Conservation (phyloP, 2,888 invertebrate species). For the Athalia circularis region DNA sequence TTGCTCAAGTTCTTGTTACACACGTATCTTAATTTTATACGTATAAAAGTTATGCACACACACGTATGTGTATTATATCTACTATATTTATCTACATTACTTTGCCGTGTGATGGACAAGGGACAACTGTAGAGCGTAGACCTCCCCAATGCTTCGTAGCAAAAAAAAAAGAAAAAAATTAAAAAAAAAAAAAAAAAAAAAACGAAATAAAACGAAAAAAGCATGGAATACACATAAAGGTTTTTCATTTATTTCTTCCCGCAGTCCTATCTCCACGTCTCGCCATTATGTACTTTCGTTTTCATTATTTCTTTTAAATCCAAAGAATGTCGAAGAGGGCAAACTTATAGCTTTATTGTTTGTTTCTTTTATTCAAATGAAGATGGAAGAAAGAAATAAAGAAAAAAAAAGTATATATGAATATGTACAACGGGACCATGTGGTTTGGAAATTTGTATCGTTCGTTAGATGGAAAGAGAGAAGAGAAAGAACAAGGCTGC, state of each 20-base stretch:
- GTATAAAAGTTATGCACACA: no score
- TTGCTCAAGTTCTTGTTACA: no score
- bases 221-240: no score
- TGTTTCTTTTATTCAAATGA: neutral
- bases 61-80: slow-evolving; percentile 1
- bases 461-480: no score
- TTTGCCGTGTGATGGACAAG: slow-evolving; percentile 6
- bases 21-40: no score
- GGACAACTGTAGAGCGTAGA: slow-evolving; percentile 40
- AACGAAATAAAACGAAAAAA: slow-evolving; percentile 11
- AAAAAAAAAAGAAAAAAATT: slow-evolving; percentile 2
- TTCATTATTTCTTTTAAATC: neutral
- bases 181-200: neutral
- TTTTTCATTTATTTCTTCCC: neutral
- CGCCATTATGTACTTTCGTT: neutral
- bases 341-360: neutral
- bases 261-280: no score
- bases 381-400: neutral
- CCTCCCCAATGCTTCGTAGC: slow-evolving; percentile 37
- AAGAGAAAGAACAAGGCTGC: no score
- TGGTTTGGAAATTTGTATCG: no score
- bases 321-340: neutral
- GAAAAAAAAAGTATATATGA: neutral
- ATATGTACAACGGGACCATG: no score
- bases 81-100: slow-evolving; percentile 7